Percentiles rank a stretch among this genome's conserved stretches.
These are phyloP conservation scores for Notolepis coatsorum DNA, from an alignment of 2,797 vertebrate genomes.

Conservation along the genomic window DNA sequence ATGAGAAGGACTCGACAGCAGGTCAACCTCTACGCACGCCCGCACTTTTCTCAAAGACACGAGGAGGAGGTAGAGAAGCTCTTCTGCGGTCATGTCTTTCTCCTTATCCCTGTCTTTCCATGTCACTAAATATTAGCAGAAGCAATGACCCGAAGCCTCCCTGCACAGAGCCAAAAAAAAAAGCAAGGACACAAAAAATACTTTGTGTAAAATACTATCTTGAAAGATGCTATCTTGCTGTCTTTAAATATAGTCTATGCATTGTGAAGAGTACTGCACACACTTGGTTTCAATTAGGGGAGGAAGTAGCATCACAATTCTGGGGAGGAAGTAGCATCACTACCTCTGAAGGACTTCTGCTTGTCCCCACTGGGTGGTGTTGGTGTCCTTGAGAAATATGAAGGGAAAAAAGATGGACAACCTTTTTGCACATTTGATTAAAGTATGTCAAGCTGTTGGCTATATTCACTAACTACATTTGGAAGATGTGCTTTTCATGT, in stretches of 20 bases:
- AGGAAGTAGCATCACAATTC: no score
- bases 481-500: no score
- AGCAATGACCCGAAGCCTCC: conserved; percentile 15
- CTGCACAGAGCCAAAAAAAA: conserved; percentile 24
- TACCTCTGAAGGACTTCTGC: no score
- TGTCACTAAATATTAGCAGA: conserved; percentile 37
- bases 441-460: no score
- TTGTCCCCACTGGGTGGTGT: no score
- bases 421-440: no score
- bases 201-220: background rate
- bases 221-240: background rate
- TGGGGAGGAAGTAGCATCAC: no score
- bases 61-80: conserved; percentile 21
- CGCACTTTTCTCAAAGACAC: conserved; percentile 56
- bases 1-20: conserved; percentile 68
- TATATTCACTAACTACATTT: no score
- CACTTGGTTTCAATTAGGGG: no score
- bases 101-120: conserved; percentile 62
- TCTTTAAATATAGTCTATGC: background rate
- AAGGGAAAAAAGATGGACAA: no score
- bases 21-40: conserved; percentile 60
- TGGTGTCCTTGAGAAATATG: no score
- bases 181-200: background rate
- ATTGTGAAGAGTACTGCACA: no score
- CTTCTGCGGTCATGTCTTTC: conserved; percentile 82